phyloP scores from a whole-genome alignment of 37 sponge, comb jelly and placozoan species.

The Tethya wilhelma region DNA sequence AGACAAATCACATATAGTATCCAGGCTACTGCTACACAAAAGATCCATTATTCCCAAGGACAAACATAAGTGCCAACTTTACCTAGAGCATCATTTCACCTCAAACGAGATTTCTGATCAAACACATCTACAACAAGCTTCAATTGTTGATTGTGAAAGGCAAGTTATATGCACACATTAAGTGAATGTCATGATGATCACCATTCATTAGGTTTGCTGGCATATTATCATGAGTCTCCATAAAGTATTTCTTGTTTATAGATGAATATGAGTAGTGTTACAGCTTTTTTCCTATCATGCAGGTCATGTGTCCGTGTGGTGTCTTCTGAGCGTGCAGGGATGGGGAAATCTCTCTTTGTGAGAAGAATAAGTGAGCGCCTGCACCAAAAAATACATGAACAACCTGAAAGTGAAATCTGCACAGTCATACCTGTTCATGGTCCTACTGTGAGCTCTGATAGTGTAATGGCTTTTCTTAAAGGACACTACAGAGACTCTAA shows the following conservation, averaged over 20 bases:
- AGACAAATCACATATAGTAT: slow-evolving; percentile 48
- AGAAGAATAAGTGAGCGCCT: slow-evolving; percentile 39
- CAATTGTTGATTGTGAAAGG: slow-evolving; percentile 43
- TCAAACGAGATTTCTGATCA: too few species aligned
- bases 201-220: not conserved
- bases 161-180: too few species aligned
- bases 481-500: not conserved
- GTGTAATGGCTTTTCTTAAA: slow-evolving; percentile 31
- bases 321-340: slow-evolving; percentile 59
- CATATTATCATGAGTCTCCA: too few species aligned
- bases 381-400: not conserved
- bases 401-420: not conserved
- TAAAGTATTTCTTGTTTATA: too few species aligned
- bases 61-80: not conserved
- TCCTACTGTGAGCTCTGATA: slow-evolving; percentile 46
- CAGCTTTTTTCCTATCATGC: too few species aligned
- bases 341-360: slow-evolving; percentile 80
- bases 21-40: slow-evolving; percentile 22
- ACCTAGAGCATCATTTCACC: not conserved
- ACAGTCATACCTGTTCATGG: slow-evolving; percentile 62
- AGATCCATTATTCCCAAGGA: not conserved
- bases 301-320: slow-evolving; percentile 72
- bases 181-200: not conserved
- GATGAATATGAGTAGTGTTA: too few species aligned
- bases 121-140: slow-evolving; percentile 21